phyloP scores from a whole-genome alignment of 2,797 vertebrate genomes.

The Pantherophis alleghaniensis region DNA sequence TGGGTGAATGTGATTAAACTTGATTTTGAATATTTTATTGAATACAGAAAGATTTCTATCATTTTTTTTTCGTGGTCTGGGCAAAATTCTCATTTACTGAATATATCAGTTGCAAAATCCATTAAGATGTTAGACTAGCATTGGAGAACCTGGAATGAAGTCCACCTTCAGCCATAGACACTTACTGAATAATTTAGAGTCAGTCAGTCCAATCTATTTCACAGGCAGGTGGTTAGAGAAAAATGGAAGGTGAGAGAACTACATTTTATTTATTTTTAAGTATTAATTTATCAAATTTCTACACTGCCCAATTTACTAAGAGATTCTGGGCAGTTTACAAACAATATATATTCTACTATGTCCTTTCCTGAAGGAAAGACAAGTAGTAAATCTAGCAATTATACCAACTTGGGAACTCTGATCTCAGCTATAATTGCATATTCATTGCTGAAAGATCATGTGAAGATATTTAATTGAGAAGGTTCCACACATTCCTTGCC shows the following conservation, averaged over 20 bases:
- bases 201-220: background rate
- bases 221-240: background rate
- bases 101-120: background rate
- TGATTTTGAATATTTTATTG: background rate
- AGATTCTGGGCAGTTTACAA: background rate
- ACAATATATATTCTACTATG: background rate
- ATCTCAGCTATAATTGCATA: background rate
- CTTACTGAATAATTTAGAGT: background rate
- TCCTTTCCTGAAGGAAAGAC: background rate
- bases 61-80: background rate
- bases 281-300: background rate
- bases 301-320: background rate
- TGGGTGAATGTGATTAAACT: too few species aligned
- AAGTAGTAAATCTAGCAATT: background rate
- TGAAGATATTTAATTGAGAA: background rate
- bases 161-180: background rate
- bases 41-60: background rate
- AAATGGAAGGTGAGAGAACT: background rate
- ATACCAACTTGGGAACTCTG: background rate
- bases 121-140: background rate
- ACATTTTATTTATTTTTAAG: background rate
- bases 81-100: background rate
- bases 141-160: background rate
- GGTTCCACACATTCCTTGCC: background rate
- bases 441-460: background rate